Evolutionary conservation across 2,888 invertebrate genomes (phyloP), one percentile per base, ranked within the genome.

Genomic region (Apoda limacodes): DNA sequence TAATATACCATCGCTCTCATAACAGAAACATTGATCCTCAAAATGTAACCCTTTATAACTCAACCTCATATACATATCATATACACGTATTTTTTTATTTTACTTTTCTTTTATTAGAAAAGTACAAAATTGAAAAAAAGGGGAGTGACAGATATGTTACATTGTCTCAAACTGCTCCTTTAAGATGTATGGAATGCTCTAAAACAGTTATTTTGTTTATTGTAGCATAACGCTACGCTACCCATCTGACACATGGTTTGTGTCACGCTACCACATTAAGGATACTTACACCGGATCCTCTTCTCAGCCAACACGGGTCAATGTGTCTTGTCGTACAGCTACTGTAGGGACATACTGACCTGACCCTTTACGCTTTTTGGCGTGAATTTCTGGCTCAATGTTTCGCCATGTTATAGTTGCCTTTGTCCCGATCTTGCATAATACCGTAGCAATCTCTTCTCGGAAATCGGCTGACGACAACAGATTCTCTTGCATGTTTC

Each of bases 291-390:
- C 9, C 42, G 22, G 2, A 39, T 32, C 31, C 37, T 37, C 21
- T 43, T 48, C 22, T 45, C 40, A 21, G 32, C 12, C 38, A 43
- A 46, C 17, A 37, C 12, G 11, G 45, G 43, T 42, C 42, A 46
- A 35, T 41, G 40, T 9, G 23, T 40, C 41, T 27, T 37, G 43
- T 12, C 39, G 25, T 13, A 47, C 35, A 11, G 34, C 37, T 27
- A 32, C 25, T 28, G 37, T 42, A 9, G 43, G 43, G 13, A 41
- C 27, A 36, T 37, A 33, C 28, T 43, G 43, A 9, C 39, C 37
- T 13, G 41, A 37, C n/a, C 44, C 37, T 19, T 41, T 42, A n/a
- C 35, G 35, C 22, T 32, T 35, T 35, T 37, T 41, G 5, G 33
- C 30, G 15, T 39, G 34, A 13, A 40, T 34, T n/a, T n/a, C n/a